A percentile compares a stretch with the other conserved stretches of the same genome.
phyloP scores from a whole-genome alignment of 2,888 invertebrate genomes.

The Rotaria sp. region DNA sequence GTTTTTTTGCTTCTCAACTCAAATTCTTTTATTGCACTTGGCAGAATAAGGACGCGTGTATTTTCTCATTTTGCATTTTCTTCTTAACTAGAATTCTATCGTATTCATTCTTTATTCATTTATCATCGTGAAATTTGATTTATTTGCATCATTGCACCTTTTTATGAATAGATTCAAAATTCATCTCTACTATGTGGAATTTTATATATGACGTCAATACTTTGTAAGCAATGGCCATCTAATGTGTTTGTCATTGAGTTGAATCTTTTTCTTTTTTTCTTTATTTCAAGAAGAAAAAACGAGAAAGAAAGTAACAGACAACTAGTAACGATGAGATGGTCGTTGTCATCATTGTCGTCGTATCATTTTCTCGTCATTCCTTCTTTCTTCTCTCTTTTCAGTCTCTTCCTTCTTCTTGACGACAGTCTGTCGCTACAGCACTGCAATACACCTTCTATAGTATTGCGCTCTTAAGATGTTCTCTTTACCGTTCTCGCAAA shows the following conservation, averaged over 20 bases:
- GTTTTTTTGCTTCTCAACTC: not conserved
- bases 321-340: not conserved
- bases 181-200: not conserved
- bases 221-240: not conserved
- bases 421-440: conserved; percentile 2
- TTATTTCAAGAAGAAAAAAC: not conserved
- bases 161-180: not conserved
- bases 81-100: too few species aligned
- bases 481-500: not conserved
- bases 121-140: too few species aligned
- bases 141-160: not conserved
- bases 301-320: not conserved
- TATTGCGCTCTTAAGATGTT: not conserved
- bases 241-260: not conserved
- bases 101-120: too few species aligned
- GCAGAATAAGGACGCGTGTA: too few species aligned
- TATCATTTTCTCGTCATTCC: not conserved
- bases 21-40: not conserved
- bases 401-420: not conserved
- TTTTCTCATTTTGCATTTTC: too few species aligned
- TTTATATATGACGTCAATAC: not conserved
- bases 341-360: not conserved
- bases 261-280: not conserved
- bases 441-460: not conserved
- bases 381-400: not conserved